Conservation (phyloP, 1,140 invertebrate genomes). For the Euwallacea fornicatus region DNA sequence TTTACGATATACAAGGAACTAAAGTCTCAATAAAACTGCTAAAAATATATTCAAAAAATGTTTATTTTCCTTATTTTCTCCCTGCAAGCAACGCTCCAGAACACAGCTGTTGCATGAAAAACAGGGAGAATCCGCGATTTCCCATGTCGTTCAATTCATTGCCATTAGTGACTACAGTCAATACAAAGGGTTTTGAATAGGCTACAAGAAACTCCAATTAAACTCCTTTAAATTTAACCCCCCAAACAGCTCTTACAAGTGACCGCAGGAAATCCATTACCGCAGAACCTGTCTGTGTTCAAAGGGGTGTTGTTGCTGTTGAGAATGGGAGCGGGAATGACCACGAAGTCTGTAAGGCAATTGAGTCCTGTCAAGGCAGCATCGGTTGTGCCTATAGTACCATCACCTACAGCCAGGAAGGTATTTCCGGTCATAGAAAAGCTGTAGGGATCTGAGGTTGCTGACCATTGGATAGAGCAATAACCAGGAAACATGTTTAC, state of each 20-base stretch:
- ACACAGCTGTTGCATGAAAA: slow-evolving; percentile 69
- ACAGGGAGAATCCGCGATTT: slow-evolving; percentile 72
- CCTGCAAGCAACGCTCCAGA: slow-evolving; percentile 29
- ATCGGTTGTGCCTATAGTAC: slow-evolving; percentile 59
- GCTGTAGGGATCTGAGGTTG: slow-evolving; percentile 61
- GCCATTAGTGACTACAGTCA: slow-evolving; percentile 70
- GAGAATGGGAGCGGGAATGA: slow-evolving; percentile 67
- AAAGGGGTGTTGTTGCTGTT: slow-evolving; percentile 43
- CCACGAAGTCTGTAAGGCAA: slow-evolving; percentile 72
- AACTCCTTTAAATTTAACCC: not conserved
- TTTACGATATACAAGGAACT: no score
- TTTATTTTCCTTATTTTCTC: slow-evolving; percentile 8
- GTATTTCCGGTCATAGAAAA: slow-evolving; percentile 70
- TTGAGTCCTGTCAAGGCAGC: slow-evolving; percentile 58
- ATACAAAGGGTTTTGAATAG: slow-evolving; percentile 68
- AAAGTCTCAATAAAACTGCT: no score
- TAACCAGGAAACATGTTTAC: slow-evolving; percentile 67
- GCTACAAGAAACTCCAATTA: slow-evolving; percentile 50
- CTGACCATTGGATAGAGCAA: slow-evolving; percentile 67
- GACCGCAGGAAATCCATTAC: slow-evolving; percentile 66
- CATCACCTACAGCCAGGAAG: slow-evolving; percentile 48
- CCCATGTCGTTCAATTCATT: slow-evolving; percentile 60
- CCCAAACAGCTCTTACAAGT: slow-evolving; percentile 58
- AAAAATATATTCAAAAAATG: no score
- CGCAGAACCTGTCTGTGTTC: slow-evolving; percentile 72